Evolutionary conservation across 2,797 vertebrate genomes (phyloP).

Genomic region (Pterois miles): DNA sequence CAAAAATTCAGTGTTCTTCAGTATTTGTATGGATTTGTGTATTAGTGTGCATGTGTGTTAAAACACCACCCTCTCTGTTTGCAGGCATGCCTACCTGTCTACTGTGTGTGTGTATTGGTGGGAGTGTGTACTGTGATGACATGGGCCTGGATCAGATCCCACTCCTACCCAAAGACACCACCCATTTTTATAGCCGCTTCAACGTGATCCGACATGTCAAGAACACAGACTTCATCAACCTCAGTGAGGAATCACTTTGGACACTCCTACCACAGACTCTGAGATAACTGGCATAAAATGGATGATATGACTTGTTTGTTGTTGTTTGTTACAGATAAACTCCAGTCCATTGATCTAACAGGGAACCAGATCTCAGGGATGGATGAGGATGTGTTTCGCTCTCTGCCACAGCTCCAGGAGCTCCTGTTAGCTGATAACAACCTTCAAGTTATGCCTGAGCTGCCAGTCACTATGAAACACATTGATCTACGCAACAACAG

Average conservation of each 20-base stretch:
- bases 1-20: background rate
- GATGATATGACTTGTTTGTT: background rate
- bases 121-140: constrained; percentile 88
- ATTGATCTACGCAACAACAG: constrained; percentile 83
- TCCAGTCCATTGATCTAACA: constrained; percentile 85
- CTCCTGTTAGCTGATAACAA: constrained; percentile 84
- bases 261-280: background rate
- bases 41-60: background rate
- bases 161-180: constrained; percentile 80
- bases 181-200: constrained; percentile 86
- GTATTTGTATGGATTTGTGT: background rate
- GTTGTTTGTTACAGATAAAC: constrained; percentile 72
- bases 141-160: constrained; percentile 78
- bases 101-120: constrained; percentile 84
- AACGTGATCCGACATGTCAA: constrained; percentile 81
- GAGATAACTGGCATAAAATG: no score
- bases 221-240: constrained; percentile 78
- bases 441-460: constrained; percentile 76
- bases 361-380: constrained; percentile 82
- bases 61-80: background rate
- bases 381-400: constrained; percentile 73
- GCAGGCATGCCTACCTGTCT: constrained; percentile 85
- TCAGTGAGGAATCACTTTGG: constrained; percentile 70
- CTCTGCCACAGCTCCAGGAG: constrained; percentile 81
- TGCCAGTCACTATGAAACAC: constrained; percentile 75